These are phyloP conservation scores for Thamnophis elegans DNA, from an alignment of 2,797 vertebrate species.

Conservation along the genomic window DNA sequence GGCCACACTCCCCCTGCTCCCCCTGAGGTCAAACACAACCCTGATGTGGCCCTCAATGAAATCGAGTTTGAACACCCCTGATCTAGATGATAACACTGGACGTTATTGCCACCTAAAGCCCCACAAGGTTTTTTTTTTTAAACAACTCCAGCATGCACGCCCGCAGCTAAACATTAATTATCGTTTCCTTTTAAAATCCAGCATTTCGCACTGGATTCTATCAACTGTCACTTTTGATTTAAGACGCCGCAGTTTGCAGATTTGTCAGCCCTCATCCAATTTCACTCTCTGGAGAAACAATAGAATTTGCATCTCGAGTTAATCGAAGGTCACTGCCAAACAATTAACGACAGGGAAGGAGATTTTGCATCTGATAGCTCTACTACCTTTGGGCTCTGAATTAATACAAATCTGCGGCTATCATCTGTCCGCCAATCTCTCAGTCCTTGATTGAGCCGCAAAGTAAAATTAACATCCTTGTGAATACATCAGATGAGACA, in stretches of 20 bases:
- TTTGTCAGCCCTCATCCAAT: not conserved
- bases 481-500: not conserved
- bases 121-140: not conserved
- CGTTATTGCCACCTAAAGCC: not conserved
- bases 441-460: too few relatives aligned
- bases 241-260: not conserved
- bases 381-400: not conserved
- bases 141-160: not conserved
- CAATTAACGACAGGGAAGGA: not conserved
- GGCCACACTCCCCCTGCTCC: too few relatives aligned
- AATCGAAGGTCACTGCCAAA: not conserved
- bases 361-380: not conserved
- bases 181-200: not conserved
- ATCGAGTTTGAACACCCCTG: too few relatives aligned
- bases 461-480: not conserved
- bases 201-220: slow-evolving; percentile 3
- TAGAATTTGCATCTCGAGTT: not conserved
- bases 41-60: too few relatives aligned
- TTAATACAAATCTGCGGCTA: not conserved
- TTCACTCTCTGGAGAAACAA: not conserved
- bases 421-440: not conserved
- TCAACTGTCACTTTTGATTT: not conserved
- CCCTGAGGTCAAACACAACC: too few relatives aligned
- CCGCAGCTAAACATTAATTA: slow-evolving; percentile 6
- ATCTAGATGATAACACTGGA: too few relatives aligned